These are phyloP conservation scores for Cremastinae sp. DNA, from an alignment of 2,888 invertebrate species.

Conservation along the genomic window DNA sequence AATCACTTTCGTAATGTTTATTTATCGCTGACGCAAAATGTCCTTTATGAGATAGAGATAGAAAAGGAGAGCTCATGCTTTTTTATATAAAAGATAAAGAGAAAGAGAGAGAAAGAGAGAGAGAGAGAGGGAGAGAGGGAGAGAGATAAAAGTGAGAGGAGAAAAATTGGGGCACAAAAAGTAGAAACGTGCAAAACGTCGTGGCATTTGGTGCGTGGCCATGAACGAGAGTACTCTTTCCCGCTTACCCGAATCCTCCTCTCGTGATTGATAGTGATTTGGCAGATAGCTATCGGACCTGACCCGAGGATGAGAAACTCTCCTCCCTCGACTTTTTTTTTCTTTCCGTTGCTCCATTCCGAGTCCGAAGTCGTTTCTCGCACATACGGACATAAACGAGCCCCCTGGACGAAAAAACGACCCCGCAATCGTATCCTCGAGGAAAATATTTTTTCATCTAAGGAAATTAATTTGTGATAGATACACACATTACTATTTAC, in stretches of 20 bases:
- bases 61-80: background rate
- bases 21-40: slow-evolving; percentile 70
- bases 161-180: slow-evolving; percentile 32
- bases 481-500: too few species aligned
- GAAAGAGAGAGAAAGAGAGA: slow-evolving; percentile 11
- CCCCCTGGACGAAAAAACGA: slow-evolving; percentile 46
- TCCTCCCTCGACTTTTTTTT: slow-evolving; percentile 18
- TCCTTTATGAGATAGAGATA: slow-evolving; percentile 60
- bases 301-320: slow-evolving; percentile 62
- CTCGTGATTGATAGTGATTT: slow-evolving; percentile 77
- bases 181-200: slow-evolving; percentile 46
- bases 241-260: slow-evolving; percentile 25
- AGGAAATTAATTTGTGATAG: too few species aligned
- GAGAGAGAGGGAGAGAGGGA: background rate
- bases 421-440: slow-evolving; percentile 36
- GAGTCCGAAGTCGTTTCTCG: slow-evolving; percentile 45
- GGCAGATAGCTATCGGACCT: slow-evolving; percentile 76
- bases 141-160: slow-evolving; percentile 2
- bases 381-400: slow-evolving; percentile 36
- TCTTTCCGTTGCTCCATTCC: slow-evolving; percentile 44
- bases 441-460: slow-evolving; percentile 21
- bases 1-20: slow-evolving; percentile 61
- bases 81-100: slow-evolving; percentile 2
- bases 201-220: slow-evolving; percentile 68
- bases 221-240: slow-evolving; percentile 45